A percentile compares a stretch with the other conserved stretches of the same genome.
These are phyloP conservation scores for Dioctria rufipes DNA, from an alignment of 2,888 invertebrate genomes.

Conservation along the genomic window DNA sequence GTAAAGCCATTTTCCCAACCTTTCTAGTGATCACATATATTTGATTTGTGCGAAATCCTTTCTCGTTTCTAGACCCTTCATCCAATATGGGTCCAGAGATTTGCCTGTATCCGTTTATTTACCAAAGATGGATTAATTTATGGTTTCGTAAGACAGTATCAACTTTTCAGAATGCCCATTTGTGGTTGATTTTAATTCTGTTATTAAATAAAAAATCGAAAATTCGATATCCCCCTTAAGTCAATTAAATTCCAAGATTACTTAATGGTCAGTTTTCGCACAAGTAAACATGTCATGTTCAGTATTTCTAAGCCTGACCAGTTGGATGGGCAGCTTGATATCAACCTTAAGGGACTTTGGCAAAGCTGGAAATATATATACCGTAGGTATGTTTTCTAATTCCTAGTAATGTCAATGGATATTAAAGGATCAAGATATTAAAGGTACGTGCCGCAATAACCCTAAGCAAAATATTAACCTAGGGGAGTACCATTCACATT, in stretches of 20 bases:
- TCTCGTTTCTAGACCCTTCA: slow-evolving; percentile 2
- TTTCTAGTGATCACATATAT: slow-evolving; percentile 41
- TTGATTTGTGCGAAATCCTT: slow-evolving; percentile 45
- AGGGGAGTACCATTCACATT: neutral
- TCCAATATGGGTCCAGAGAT: slow-evolving; percentile 21
- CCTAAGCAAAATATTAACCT: neutral
- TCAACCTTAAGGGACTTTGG: no score
- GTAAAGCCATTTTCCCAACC: slow-evolving; percentile 25
- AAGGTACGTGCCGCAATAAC: neutral
- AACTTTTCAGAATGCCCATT: slow-evolving; percentile 27
- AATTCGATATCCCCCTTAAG: neutral
- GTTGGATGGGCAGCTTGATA: no score
- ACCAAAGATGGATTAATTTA: slow-evolving; percentile 44
- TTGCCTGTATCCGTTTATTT: slow-evolving; percentile 37
- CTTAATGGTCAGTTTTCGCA: neutral
- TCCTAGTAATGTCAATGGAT: neutral
- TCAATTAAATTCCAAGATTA: neutral
- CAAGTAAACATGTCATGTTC: neutral
- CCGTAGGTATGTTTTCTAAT: neutral
- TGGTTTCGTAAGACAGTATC: slow-evolving; percentile 17
- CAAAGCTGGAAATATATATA: no score
- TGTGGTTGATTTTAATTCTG: slow-evolving; percentile 11
- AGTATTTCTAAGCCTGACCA: no score
- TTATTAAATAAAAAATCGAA: slow-evolving; percentile 8
- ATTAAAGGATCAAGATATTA: neutral